phyloP scores from a whole-genome alignment of 2,888 invertebrate genomes.

The Chalcis sispes region DNA sequence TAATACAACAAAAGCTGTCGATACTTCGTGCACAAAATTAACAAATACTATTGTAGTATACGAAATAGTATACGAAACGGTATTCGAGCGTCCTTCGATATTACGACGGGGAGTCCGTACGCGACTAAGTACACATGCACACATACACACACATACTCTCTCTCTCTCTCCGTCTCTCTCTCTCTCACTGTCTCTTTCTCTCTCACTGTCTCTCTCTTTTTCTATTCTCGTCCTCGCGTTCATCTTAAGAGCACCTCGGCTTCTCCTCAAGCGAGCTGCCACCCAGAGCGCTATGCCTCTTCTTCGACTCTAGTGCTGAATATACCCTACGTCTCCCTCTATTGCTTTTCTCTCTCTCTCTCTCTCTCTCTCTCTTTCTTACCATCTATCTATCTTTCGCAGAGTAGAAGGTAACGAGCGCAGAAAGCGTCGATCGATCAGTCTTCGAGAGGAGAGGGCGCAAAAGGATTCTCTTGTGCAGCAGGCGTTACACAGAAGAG shows the following conservation, averaged over 20 bases:
- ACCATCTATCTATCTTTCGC: background rate
- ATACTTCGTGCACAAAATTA: too few species aligned
- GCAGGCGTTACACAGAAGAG: background rate
- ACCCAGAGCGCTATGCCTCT: too few species aligned
- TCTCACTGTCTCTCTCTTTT: too few species aligned
- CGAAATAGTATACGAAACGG: too few species aligned
- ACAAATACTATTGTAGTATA: too few species aligned
- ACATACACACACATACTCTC: background rate
- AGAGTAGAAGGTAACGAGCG: slow-evolving; percentile 40
- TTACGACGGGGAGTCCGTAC: too few species aligned
- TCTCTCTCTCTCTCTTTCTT: background rate
- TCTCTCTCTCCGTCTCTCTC: too few species aligned
- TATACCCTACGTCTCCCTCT: background rate
- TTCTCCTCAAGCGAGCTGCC: too few species aligned
- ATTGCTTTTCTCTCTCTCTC: background rate
- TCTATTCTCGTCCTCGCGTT: too few species aligned
- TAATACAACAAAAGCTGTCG: too few species aligned
- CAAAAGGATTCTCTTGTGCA: slow-evolving; percentile 18
- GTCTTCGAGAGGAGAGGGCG: slow-evolving; percentile 51
- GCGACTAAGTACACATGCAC: background rate
- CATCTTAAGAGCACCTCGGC: background rate
- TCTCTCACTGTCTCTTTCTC: too few species aligned
- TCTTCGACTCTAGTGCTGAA: slow-evolving; percentile 3
- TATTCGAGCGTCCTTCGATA: too few species aligned
- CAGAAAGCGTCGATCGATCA: slow-evolving; percentile 56